Evolutionary conservation across 1,140 invertebrate species (phyloP).

Genomic region (Aphidius ervi): DNA sequence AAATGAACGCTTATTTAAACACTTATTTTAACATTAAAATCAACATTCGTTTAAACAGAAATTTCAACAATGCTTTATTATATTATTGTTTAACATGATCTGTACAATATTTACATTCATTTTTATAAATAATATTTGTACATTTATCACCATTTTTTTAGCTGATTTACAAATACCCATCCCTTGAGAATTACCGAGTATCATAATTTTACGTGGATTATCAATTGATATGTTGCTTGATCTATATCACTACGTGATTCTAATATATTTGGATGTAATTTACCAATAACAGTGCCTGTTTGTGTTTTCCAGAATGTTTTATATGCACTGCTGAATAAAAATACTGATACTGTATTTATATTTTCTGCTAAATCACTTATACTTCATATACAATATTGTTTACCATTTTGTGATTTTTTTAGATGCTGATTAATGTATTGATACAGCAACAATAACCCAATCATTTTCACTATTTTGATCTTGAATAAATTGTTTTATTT

Average conservation of each 20-base stretch:
- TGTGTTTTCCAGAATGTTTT: slow-evolving; percentile 79
- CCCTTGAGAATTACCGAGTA: slow-evolving; percentile 82
- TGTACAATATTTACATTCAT: slow-evolving; percentile 77
- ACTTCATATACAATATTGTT: slow-evolving; percentile 80
- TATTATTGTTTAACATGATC: slow-evolving; percentile 88
- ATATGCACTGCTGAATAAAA: slow-evolving; percentile 79
- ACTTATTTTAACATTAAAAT: too few species aligned
- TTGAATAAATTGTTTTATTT: slow-evolving; percentile 60
- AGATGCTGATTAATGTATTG: slow-evolving; percentile 69
- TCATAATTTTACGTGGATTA: slow-evolving; percentile 72
- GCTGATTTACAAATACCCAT: slow-evolving; percentile 75
- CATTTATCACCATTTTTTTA: slow-evolving; percentile 74
- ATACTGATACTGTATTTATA: slow-evolving; percentile 72
- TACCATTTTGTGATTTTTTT: slow-evolving; percentile 78
- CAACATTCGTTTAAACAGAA: too few species aligned
- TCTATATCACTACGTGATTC: slow-evolving; percentile 66
- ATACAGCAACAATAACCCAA: slow-evolving; percentile 87
- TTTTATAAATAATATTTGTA: slow-evolving; percentile 67
- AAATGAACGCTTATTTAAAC: too few species aligned
- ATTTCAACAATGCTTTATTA: slow-evolving; percentile 74
- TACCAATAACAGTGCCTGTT: slow-evolving; percentile 73
- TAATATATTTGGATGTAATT: slow-evolving; percentile 80
- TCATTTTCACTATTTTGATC: slow-evolving; percentile 64
- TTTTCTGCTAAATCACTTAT: slow-evolving; percentile 77
- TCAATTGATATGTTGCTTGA: slow-evolving; percentile 67